Percentiles rank a stretch among this genome's conserved stretches.
Conservation (phyloP, 2,888 invertebrate genomes). For the Caenorhabditis sp. region DNA sequence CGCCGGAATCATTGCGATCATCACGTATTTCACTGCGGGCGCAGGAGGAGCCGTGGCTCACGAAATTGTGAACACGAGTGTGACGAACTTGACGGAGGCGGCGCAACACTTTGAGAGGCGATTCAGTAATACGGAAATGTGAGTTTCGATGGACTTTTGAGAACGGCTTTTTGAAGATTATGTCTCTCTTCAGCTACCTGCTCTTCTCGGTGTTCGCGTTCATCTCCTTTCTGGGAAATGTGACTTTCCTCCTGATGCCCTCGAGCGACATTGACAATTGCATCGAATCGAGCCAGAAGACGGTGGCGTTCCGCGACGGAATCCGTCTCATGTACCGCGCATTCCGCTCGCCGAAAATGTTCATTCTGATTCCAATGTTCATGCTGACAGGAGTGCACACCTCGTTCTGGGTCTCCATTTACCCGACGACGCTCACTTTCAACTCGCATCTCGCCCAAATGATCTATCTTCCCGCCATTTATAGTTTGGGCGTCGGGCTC, state of each 20-base stretch:
- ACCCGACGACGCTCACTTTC: conserved; percentile 67
- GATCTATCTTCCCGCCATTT: conserved; percentile 65
- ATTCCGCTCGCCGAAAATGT: conserved; percentile 55
- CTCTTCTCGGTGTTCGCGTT: conserved; percentile 63
- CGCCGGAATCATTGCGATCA: conserved; percentile 55
- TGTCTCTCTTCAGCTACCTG: conserved; percentile 44
- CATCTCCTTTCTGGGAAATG: conserved; percentile 58
- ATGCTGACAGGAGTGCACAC: conserved; percentile 55
- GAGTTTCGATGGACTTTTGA: neutral
- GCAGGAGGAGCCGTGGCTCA: conserved; percentile 9
- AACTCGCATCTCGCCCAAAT: conserved; percentile 50
- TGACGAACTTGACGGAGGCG: neutral
- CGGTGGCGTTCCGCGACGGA: conserved; percentile 48
- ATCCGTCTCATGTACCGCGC: conserved; percentile 50
- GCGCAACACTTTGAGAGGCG: conserved; percentile 35
- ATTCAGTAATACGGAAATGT: conserved; percentile 61
- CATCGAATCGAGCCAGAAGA: conserved; percentile 57
- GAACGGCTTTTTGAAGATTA: no score
- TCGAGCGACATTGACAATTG: conserved; percentile 60
- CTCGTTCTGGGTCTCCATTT: conserved; percentile 65
- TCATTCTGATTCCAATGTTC: conserved; percentile 50
- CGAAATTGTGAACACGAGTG: neutral
- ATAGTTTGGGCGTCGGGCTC: conserved; percentile 59
- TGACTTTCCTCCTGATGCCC: conserved; percentile 61
- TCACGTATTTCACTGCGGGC: conserved; percentile 48